Percentiles rank a stretch among this genome's conserved stretches.
Evolutionary conservation across 2,888 invertebrate genomes (phyloP).

Genomic region (Harpalus rufipes): DNA sequence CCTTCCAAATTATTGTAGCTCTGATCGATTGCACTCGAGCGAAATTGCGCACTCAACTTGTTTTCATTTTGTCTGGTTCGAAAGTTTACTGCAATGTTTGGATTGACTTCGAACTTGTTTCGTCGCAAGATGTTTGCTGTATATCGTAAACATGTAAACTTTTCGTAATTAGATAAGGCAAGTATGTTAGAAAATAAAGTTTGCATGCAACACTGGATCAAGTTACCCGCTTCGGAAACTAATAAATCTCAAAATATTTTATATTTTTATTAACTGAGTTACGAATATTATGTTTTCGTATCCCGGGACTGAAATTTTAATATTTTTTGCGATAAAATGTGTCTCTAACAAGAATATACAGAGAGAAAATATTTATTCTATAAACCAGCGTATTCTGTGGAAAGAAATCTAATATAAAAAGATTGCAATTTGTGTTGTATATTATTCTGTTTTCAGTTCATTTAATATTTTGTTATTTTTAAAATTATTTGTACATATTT

Average conservation of each 20-base stretch:
- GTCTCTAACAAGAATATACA: neutral
- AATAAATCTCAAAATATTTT: conserved; percentile 10
- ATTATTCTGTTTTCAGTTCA: neutral
- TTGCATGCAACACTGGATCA: conserved; percentile 36
- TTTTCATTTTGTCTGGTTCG: conserved; percentile 36
- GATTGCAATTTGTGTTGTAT: neutral
- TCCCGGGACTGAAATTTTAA: conserved; percentile 25
- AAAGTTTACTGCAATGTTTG: conserved; percentile 35
- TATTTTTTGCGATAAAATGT: conserved; percentile 5
- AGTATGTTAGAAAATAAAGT: conserved; percentile 39
- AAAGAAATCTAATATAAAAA: neutral
- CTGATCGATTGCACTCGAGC: conserved; percentile 35
- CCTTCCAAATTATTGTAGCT: neutral
- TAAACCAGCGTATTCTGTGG: neutral
- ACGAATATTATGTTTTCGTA: conserved; percentile 36
- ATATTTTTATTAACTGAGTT: conserved; percentile 34
- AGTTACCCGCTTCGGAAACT: conserved; percentile 31
- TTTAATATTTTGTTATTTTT: neutral
- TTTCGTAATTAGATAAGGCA: conserved; percentile 49
- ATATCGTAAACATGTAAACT: conserved; percentile 47
- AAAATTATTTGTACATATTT: neutral
- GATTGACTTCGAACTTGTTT: conserved; percentile 44
- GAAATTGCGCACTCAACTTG: conserved; percentile 27
- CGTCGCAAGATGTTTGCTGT: conserved; percentile 37
- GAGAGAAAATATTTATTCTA: conserved; percentile 6